Evolutionary conservation across 2,797 vertebrate genomes (phyloP), one percentile per base, ranked within the genome.

Genomic region (Microctenopoma steveboyesi): DNA sequence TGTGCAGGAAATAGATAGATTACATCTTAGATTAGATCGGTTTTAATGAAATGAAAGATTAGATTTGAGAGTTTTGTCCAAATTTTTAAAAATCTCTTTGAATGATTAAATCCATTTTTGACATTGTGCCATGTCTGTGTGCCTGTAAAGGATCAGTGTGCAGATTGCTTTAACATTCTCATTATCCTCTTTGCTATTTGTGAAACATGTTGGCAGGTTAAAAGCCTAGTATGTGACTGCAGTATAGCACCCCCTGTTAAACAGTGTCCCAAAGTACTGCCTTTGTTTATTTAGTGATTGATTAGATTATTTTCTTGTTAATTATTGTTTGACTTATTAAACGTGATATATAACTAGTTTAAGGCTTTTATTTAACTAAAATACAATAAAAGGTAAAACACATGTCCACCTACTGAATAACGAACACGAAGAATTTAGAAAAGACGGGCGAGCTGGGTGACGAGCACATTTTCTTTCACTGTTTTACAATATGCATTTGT

Each of bases 41-140:
- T 84, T 89, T 82, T 89, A 90, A 87, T 90, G 81, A 91, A 93
- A 90, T 87, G 76, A 88, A 89, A 88, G 83, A 92, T 91, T 92
- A 85, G 75, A 86, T 86, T 82, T 90, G 54, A 65, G 74, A 88
- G 71, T 76, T 88, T 86, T 85, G 73, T 87, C 84, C 70, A 84
- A 85, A 78, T 82, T 84, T 78, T 66, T 64, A 64, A 61, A 61
- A 79, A 84, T 83, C 78, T 83, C 81, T 84, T 88, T 90, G 84
- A 89, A 89, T 85, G 81, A 89, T 86, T 79, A 86, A 89, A 91
- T 92, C 83, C 82, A 85, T 91, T 89, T 91, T 87, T 88, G 84
- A 88, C 76, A 59, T 69, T 10, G 51, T 70, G 87, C 88, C 84
- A 87, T 54, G 75, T 71, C 70, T 81, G 84, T 35, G 50, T 86